Conservation (phyloP, 2,113 vertebrate species). For the Hyla sarda region DNA sequence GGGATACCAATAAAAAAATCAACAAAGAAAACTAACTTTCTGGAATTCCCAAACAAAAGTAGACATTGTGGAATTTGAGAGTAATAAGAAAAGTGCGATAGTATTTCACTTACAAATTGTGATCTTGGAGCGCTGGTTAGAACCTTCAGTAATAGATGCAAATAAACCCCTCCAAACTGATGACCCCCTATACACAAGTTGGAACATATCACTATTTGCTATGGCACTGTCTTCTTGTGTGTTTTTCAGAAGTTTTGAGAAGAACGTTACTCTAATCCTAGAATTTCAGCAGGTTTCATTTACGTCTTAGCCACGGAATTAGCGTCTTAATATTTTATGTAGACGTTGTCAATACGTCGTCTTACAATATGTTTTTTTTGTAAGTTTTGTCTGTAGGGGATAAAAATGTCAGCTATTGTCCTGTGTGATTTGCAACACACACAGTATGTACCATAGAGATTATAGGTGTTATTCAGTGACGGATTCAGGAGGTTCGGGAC, state of each 20-base stretch:
- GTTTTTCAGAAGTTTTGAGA: not conserved
- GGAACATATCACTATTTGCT: not conserved
- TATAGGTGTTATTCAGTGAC: conserved; percentile 22
- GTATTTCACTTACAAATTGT: no score
- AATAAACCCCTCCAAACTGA: not conserved
- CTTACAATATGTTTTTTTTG: not conserved
- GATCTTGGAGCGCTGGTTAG: no score
- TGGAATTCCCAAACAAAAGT: no score
- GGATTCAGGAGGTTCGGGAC: conserved; percentile 17
- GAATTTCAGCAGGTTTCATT: no score
- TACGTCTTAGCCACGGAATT: no score
- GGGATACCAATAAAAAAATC: no score
- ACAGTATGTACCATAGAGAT: conserved; percentile 17
- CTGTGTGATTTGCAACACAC: not conserved
- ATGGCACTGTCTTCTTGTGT: not conserved
- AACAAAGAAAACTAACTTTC: no score
- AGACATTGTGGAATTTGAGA: no score
- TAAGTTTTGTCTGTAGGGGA: not conserved
- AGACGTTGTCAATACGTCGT: not conserved
- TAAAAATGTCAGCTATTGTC: conserved; percentile 7
- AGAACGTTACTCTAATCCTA: not conserved
- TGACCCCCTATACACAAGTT: not conserved
- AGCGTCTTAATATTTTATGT: not conserved
- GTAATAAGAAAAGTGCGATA: no score
- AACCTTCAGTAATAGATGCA: no score